Conservation (phyloP, 2,888 invertebrate genomes). For the Apotomis betuletana region DNA sequence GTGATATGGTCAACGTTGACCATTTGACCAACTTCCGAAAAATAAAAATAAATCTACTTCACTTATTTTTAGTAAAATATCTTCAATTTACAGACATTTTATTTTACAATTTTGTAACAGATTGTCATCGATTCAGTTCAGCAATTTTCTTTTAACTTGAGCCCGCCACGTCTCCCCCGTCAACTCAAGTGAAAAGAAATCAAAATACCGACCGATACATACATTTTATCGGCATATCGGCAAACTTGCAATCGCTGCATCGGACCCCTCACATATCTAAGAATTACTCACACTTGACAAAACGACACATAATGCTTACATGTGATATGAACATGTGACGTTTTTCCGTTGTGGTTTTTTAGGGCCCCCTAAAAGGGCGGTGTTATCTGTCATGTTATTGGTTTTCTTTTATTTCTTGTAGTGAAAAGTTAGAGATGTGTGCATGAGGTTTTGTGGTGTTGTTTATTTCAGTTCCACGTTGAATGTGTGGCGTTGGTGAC, state of each 20-base stretch:
- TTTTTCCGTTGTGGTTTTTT: constrained; percentile 12
- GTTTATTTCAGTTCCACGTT: not conserved
- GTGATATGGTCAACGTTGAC: too few relatives aligned
- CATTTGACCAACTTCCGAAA: too few relatives aligned
- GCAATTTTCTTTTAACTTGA: constrained; percentile 5
- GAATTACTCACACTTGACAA: constrained; percentile 12
- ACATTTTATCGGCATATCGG: constrained; percentile 53
- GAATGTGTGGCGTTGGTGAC: not conserved
- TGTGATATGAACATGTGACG: not conserved
- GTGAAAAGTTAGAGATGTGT: constrained; percentile 23
- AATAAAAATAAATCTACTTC: too few relatives aligned
- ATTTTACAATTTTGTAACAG: too few relatives aligned
- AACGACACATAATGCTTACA: not conserved
- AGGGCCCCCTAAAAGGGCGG: constrained; percentile 52
- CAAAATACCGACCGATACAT: constrained; percentile 63
- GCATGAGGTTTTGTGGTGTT: not conserved
- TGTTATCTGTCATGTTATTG: constrained; percentile 46
- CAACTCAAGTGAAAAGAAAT: constrained; percentile 65
- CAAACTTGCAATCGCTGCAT: constrained; percentile 67
- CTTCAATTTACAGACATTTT: too few relatives aligned
- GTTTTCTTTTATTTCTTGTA: constrained; percentile 39
- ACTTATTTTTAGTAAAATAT: too few relatives aligned
- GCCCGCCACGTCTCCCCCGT: constrained; percentile 46
- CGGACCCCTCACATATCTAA: constrained; percentile 51
- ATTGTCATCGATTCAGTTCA: not conserved